Base-by-base conservation (phyloP, 2,888 invertebrate genomes). In the Dendrolimus houi region DNA sequence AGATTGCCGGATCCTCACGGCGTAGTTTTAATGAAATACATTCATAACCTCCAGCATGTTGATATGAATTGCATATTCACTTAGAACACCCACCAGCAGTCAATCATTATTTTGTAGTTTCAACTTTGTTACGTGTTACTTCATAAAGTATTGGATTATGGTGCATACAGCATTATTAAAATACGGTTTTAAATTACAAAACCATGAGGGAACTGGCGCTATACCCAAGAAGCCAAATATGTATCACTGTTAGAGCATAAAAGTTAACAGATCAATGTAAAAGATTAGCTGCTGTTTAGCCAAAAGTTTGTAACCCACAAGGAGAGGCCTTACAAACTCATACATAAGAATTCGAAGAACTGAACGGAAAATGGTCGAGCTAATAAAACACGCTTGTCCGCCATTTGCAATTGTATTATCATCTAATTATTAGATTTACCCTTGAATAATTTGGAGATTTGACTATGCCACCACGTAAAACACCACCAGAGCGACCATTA, bases 391-490 rank as follows among this genome's bases (percentile, higher is more conserved):
- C 78, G 79, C 80, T 76, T 70, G 72, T 78, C 87, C 85, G 89
- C 89, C 89, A 90, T 89, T 79, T 86, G 84, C 79, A 85, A 86
- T 84, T 77, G 71, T 78, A 75, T 72, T 74, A 78, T 76, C 80
- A 76, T 80, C 67, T 68, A 79, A 78, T 74, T 80, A 80, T 77
- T 82, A 72, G 72, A 87, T 81, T 90, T 93, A 96, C 95, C 93
- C 95, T 93, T 72, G 93, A 92, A 78, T 94, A 95, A 68, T 88
- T 91, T 65, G 88, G 86, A 69, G 91, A 86, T 82, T 95, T 93
- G 61, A 94, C 86, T 71, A 94, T 92, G 71, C 94, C 94, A 69
- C 94, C 94, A 72, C 94, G 93, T 71, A 94, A 91, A 58, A 92
- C 92, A 62, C 92, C 91, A 59, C 91, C 88, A 47, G 92, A 80